Base-by-base conservation (phyloP, 2,888 invertebrate genomes). In the Eupithecia subumbrata region DNA sequence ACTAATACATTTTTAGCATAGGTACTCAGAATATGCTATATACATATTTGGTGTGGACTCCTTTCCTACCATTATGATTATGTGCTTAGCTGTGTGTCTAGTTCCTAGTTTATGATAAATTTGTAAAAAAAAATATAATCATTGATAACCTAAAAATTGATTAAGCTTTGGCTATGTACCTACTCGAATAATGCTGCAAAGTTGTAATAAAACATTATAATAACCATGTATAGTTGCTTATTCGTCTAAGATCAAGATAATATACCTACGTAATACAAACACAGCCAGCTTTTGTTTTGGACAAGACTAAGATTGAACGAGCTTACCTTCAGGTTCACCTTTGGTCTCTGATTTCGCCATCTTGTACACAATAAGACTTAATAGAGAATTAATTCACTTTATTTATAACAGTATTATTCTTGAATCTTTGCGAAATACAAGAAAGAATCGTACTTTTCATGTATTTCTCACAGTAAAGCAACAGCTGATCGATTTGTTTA, bases 261-360 rank as follows among this genome's bases (percentile, higher is more conserved):
- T 3, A 22, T 7, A 18, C 8, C 5, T 25, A 63, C 16, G 16
- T 16, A 30, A 64, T 18, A 18, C 30, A 18, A 34, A 34, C 18
- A 8, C 25, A 7, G 18, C 7, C 3, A 8, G 30, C 34, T 34
- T 64, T 34, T 30, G 9, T 2, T 64, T 18, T 34, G 18, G 9
- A 34, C 7, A 7, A 64, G 18, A 18, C 16, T 18, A 0, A 16
- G 18, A 5, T 63, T 30, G n/a, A 11, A 30, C 63, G 30, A 63
- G 18, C 90, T 83, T 81, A 90, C 90, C 89, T 81, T 89, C 88
- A 7, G 77, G 22, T 60, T 60, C 25, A 22, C 60, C 73, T 82
- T 86, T 87, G 12, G 73, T 67, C 72, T 83, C 79, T n/a, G 77
- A 71, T 77, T 85, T 85, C 40, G 81, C 72, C 88, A 90, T 90